Evolutionary conservation across 2,888 invertebrate species (phyloP).

Genomic region (Morpho achilles): DNA sequence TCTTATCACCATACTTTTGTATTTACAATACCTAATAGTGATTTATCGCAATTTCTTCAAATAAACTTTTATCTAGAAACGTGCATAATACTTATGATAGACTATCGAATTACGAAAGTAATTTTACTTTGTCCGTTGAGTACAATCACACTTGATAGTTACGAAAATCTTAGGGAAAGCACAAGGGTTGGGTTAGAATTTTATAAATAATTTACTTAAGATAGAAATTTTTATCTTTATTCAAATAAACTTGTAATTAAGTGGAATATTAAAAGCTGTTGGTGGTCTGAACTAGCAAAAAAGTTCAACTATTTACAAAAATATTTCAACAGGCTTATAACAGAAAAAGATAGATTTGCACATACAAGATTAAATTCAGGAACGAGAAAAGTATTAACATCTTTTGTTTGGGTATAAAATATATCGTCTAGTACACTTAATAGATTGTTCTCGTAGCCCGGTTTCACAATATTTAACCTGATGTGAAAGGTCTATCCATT

Average conservation of each 20-base stretch:
- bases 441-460: slow-evolving; percentile 24
- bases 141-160: no score
- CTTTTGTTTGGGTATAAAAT: slow-evolving; percentile 24
- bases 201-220: no score
- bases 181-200: no score
- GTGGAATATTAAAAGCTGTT: no score
- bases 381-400: slow-evolving; percentile 18
- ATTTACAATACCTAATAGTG: slow-evolving; percentile 18
- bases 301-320: no score
- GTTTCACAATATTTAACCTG: slow-evolving; percentile 20
- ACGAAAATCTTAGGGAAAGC: no score
- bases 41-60: slow-evolving; percentile 16
- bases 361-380: slow-evolving; percentile 14
- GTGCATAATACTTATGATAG: no score
- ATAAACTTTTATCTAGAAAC: not conserved
- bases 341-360: not conserved
- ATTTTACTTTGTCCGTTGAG: no score
- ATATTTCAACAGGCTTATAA: not conserved
- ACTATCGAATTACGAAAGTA: no score
- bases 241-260: no score
- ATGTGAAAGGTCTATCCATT: slow-evolving; percentile 20
- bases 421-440: slow-evolving; percentile 21
- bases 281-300: no score
- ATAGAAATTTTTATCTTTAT: no score
- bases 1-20: slow-evolving; percentile 15